Percentiles rank a stretch among this genome's conserved stretches.
These are phyloP conservation scores for Neolamprologus brichardi DNA, from an alignment of 2,113 vertebrate species.

Conservation along the genomic window DNA sequence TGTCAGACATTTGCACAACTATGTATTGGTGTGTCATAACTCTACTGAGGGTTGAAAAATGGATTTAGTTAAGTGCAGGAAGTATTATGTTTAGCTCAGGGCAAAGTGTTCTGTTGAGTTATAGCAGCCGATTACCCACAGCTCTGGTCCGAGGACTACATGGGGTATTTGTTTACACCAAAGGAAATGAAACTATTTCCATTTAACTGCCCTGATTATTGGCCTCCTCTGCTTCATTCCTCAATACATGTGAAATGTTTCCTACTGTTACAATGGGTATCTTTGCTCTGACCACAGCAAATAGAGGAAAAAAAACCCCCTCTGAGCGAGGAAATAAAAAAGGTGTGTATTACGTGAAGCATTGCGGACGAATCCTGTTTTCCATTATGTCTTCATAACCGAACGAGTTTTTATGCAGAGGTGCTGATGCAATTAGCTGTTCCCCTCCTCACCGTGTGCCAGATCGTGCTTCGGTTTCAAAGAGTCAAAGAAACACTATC, in stretches of 20 bases:
- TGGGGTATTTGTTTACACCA: slow-evolving; percentile 69
- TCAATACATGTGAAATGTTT: slow-evolving; percentile 33
- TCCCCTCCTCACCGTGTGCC: slow-evolving; percentile 42
- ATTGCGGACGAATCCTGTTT: slow-evolving; percentile 46
- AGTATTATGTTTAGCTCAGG: slow-evolving; percentile 67
- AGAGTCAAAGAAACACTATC: slow-evolving; percentile 58
- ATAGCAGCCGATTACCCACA: slow-evolving; percentile 61
- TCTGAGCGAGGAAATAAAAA: slow-evolving; percentile 35
- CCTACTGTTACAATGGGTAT: slow-evolving; percentile 30
- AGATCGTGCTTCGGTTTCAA: slow-evolving; percentile 60
- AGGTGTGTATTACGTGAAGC: slow-evolving; percentile 38
- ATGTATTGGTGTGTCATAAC: slow-evolving; percentile 26
- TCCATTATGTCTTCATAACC: slow-evolving; percentile 62
- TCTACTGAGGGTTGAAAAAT: slow-evolving; percentile 61
- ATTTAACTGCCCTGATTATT: slow-evolving; percentile 59
- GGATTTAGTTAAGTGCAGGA: slow-evolving; percentile 69
- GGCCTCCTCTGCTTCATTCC: slow-evolving; percentile 34
- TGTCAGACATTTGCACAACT: slow-evolving; percentile 25
- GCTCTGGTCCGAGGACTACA: slow-evolving; percentile 48
- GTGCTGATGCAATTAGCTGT: slow-evolving; percentile 64
- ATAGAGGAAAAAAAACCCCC: background rate
- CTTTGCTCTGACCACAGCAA: slow-evolving; percentile 30
- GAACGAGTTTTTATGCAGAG: slow-evolving; percentile 58
- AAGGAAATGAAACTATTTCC: slow-evolving; percentile 67
- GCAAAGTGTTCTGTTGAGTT: slow-evolving; percentile 67